phyloP scores from a whole-genome alignment of 2,797 vertebrate genomes.

The Arrhamphus sclerolepis region DNA sequence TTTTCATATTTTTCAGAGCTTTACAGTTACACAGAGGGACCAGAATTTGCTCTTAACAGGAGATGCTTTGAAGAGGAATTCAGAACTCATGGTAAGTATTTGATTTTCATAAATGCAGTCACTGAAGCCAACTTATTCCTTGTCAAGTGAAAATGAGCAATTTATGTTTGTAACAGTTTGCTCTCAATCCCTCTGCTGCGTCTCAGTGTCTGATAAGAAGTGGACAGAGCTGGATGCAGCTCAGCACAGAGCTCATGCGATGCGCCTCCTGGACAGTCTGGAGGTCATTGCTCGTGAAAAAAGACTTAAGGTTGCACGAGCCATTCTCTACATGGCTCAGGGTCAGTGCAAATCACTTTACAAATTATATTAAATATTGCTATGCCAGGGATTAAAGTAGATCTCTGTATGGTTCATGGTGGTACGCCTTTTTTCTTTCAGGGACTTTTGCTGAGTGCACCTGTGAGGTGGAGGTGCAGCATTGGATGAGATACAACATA shows the following conservation, averaged over 20 bases:
- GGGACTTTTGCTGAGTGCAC: slow-evolving; percentile 93
- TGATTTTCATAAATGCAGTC: not conserved
- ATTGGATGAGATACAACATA: slow-evolving; percentile 96
- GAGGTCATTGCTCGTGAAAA: slow-evolving; percentile 92
- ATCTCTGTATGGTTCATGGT: not conserved
- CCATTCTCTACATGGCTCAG: slow-evolving; percentile 96
- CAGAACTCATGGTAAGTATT: slow-evolving; percentile 83
- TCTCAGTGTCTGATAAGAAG: slow-evolving; percentile 87
- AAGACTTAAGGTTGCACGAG: slow-evolving; percentile 90
- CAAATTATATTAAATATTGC: not conserved
- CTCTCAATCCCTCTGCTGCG: slow-evolving; percentile 14
- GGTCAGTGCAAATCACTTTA: slow-evolving; percentile 70
- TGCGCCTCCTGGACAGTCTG: slow-evolving; percentile 92
- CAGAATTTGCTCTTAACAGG: slow-evolving; percentile 93
- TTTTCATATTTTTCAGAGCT: slow-evolving; percentile 83
- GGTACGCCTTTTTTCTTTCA: slow-evolving; percentile 48
- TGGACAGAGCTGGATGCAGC: slow-evolving; percentile 90
- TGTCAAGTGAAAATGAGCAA: not conserved
- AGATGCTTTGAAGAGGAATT: slow-evolving; percentile 98
- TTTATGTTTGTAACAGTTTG: not conserved
- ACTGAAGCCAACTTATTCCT: not conserved
- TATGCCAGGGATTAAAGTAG: not conserved
- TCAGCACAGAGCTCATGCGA: slow-evolving; percentile 92
- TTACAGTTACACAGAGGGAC: slow-evolving; percentile 97
- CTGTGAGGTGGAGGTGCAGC: slow-evolving; percentile 91